A percentile compares a stretch with the other conserved stretches of the same genome.
phyloP scores from a whole-genome alignment of 2,888 invertebrate species.

The Protonemura montana region DNA sequence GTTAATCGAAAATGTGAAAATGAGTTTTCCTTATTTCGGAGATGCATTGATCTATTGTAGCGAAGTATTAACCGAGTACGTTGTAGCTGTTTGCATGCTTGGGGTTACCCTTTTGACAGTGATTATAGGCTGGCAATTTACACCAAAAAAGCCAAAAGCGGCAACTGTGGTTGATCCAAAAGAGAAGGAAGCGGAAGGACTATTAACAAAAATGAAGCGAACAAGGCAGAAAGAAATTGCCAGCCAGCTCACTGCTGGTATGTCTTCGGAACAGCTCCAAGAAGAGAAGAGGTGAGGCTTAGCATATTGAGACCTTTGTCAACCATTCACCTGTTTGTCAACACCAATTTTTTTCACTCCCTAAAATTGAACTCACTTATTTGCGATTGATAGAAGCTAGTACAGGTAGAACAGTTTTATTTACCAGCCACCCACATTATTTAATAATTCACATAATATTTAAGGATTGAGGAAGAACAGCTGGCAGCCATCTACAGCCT shows the following conservation, averaged over 20 bases:
- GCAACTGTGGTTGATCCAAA: background rate
- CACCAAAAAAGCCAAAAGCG: background rate
- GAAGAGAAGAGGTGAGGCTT: conserved; percentile 53
- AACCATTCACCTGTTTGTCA: too few species aligned
- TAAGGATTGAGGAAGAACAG: conserved; percentile 60
- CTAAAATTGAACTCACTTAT: too few species aligned
- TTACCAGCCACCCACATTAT: background rate
- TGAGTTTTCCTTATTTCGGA: conserved; percentile 18
- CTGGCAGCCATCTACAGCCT: conserved; percentile 60
- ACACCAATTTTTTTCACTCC: too few species aligned
- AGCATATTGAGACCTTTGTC: too few species aligned
- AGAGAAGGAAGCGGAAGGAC: background rate
- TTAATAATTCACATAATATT: conserved; percentile 41
- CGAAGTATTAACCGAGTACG: background rate
- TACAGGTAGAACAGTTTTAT: background rate
- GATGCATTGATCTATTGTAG: conserved; percentile 8
- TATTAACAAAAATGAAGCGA: conserved; percentile 40
- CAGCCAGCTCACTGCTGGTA: conserved; percentile 52
- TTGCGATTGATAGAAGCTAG: too few species aligned
- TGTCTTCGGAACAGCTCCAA: conserved; percentile 53
- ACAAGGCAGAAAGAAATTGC: conserved; percentile 47
- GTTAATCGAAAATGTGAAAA: conserved; percentile 14
- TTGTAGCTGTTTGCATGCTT: background rate
- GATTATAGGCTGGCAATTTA: conserved; percentile 36
- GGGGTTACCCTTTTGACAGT: background rate